These are phyloP conservation scores for Scaptomyza graminum DNA, from an alignment of 1,140 invertebrate species.

Conservation along the genomic window DNA sequence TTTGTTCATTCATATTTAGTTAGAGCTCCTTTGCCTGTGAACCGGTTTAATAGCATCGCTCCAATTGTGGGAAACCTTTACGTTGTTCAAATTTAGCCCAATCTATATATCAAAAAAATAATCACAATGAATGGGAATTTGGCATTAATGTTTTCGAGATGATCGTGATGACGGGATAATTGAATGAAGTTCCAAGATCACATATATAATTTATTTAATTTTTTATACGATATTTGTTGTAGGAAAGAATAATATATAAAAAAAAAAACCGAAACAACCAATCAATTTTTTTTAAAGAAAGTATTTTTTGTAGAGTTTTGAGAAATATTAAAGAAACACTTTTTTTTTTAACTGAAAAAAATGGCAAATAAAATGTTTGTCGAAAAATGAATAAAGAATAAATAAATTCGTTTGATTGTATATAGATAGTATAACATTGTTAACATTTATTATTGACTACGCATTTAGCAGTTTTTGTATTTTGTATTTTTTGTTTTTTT, in stretches of 20 bases:
- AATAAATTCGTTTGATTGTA: slow-evolving; percentile 40
- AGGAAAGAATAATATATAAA: background rate
- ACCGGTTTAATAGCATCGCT: background rate
- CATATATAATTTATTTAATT: slow-evolving; percentile 24
- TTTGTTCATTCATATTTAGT: background rate
- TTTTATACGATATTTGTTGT: slow-evolving; percentile 2
- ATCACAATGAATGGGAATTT: slow-evolving; percentile 20
- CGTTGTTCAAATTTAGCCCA: background rate
- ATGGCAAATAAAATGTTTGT: background rate
- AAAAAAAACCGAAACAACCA: background rate
- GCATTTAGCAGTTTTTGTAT: slow-evolving; percentile 39
- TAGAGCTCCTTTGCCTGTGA: no score
- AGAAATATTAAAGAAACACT: no score
- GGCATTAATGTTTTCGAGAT: slow-evolving; percentile 14
- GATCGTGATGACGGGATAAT: slow-evolving; percentile 19
- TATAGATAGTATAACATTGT: slow-evolving; percentile 44
- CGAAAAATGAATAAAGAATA: background rate
- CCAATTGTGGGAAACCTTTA: background rate
- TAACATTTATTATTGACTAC: slow-evolving; percentile 57
- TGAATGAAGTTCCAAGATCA: slow-evolving; percentile 13
- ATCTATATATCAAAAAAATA: slow-evolving; percentile 23
- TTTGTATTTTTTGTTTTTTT: slow-evolving; percentile 7
- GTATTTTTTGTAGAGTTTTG: no score
- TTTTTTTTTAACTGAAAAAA: no score
- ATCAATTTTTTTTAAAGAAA: no score